Percentiles rank a stretch among this genome's conserved stretches.
phyloP scores from a whole-genome alignment of 2,113 vertebrate genomes.

The Lontra canadensis region DNA sequence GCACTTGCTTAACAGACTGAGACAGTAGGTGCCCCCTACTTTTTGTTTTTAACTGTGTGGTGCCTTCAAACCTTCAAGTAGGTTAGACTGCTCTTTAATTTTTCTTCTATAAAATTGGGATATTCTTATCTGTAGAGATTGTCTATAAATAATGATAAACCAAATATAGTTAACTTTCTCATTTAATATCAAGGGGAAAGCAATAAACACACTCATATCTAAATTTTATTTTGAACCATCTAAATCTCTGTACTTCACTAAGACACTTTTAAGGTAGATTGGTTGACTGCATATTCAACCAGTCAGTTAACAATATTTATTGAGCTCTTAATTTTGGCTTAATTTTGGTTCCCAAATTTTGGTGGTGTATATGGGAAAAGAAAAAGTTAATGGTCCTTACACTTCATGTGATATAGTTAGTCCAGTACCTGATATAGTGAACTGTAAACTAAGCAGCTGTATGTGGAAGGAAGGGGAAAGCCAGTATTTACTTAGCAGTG shows the following conservation, averaged over 20 bases:
- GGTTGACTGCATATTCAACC: neutral
- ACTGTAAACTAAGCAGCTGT: neutral
- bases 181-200: neutral
- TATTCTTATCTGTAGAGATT: neutral
- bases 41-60: neutral
- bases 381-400: neutral
- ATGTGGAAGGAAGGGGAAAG: neutral
- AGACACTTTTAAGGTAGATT: neutral
- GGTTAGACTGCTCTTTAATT: neutral
- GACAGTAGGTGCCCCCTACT: no score
- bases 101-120: neutral
- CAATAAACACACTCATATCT: neutral
- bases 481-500: neutral
- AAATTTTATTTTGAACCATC: neutral
- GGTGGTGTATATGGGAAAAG: neutral
- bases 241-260: neutral
- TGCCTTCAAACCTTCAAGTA: neutral
- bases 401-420: neutral
- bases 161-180: neutral
- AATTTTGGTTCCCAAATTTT: neutral
- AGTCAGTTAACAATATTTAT: neutral
- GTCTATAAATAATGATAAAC: neutral
- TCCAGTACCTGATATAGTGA: neutral
- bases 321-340: neutral
- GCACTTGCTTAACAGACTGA: no score